phyloP scores from a whole-genome alignment of 2,888 invertebrate genomes.

The Polia nebulosa region DNA sequence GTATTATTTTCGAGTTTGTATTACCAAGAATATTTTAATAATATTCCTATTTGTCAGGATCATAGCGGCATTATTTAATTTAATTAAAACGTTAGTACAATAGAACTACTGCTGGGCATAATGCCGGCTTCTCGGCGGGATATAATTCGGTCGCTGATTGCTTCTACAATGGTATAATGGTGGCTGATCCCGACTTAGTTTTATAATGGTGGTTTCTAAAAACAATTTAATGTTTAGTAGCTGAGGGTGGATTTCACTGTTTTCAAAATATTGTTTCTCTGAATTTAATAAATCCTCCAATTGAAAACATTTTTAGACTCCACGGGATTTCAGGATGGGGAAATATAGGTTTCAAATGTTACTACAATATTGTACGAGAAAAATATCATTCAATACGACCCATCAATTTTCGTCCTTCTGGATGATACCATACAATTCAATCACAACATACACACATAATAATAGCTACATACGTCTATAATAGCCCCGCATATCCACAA shows the following conservation, averaged over 20 bases:
- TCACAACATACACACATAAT: background rate
- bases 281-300: background rate
- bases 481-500: slow-evolving; percentile 17
- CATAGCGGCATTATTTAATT: background rate
- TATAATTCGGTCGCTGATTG: slow-evolving; percentile 8
- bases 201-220: background rate
- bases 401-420: background rate
- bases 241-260: too few relatives aligned
- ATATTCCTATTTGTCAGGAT: background rate
- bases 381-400: background rate
- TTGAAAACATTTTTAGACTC: background rate
- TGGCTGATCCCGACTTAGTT: slow-evolving; percentile 16
- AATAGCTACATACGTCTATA: background rate
- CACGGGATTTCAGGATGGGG: too few relatives aligned
- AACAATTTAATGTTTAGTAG: background rate
- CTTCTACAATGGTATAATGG: slow-evolving; percentile 21
- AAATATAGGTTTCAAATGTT: too few relatives aligned
- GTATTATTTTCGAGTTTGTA: background rate
- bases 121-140: slow-evolving; percentile 24
- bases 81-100: slow-evolving; percentile 9
- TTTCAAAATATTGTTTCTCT: background rate
- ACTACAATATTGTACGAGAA: background rate
- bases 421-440: background rate
- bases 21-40: background rate
- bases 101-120: slow-evolving; percentile 6